Conservation (phyloP, 2,888 invertebrate genomes). For the Ecliptopera silaceata region DNA sequence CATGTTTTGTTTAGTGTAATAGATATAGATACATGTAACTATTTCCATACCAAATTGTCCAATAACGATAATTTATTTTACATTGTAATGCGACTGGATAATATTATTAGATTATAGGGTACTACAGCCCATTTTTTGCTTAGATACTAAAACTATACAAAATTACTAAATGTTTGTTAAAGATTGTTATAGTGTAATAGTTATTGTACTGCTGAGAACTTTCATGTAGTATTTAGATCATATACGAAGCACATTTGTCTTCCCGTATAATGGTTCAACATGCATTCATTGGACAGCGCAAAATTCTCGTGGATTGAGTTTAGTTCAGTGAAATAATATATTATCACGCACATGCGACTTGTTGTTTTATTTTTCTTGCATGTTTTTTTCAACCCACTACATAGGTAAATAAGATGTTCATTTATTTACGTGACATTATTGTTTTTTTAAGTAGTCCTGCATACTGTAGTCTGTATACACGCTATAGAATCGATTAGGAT, state of each 20-base stretch:
- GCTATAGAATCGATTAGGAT: not conserved
- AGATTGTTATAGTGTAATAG: not conserved
- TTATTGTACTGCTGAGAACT: not conserved
- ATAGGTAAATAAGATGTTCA: too few relatives aligned
- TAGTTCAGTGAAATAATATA: slow-evolving; percentile 74
- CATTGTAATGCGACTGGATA: not conserved
- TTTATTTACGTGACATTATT: too few relatives aligned
- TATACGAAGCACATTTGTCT: slow-evolving; percentile 72
- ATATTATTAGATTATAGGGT: too few relatives aligned
- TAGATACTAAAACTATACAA: slow-evolving; percentile 17
- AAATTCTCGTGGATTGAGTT: slow-evolving; percentile 72
- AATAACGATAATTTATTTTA: not conserved
- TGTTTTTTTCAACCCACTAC: too few relatives aligned
- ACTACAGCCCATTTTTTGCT: not conserved
- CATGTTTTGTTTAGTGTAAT: not conserved
- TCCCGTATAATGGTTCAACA: slow-evolving; percentile 63
- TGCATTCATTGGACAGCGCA: slow-evolving; percentile 71
- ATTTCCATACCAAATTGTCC: not conserved
- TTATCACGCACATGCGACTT: slow-evolving; percentile 79
- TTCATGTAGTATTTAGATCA: slow-evolving; percentile 52
- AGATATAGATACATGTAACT: not conserved
- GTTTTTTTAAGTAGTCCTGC: too few relatives aligned
- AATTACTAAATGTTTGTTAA: not conserved
- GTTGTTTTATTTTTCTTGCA: slow-evolving; percentile 58
- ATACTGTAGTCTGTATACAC: too few relatives aligned